Evolutionary conservation across 2,797 vertebrate species (phyloP).

Genomic region (Dipus sagitta): DNA sequence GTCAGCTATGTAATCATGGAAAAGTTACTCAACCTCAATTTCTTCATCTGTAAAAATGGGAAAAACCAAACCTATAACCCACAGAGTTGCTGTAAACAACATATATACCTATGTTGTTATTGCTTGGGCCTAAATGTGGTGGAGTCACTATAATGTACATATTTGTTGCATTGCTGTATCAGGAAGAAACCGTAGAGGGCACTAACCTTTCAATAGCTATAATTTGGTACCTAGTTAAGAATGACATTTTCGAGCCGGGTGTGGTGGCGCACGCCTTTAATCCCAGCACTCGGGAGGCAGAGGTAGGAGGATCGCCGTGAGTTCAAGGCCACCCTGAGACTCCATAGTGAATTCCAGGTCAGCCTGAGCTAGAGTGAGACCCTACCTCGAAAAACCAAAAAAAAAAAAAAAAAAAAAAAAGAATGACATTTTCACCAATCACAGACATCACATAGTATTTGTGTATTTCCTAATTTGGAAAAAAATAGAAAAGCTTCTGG

Average conservation of each 20-base stretch:
- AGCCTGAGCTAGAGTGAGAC: no score
- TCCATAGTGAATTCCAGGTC: no score
- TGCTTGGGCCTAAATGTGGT: neutral
- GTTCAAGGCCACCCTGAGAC: no score
- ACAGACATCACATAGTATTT: neutral
- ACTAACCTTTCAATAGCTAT: constrained; percentile 18
- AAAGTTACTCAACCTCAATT: constrained; percentile 31
- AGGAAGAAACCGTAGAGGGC: constrained; percentile 53
- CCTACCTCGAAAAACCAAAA: no score
- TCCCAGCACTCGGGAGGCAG: no score
- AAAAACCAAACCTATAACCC: constrained; percentile 42
- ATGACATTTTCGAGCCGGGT: neutral
- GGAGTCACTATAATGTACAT: constrained; percentile 20
- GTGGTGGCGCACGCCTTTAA: no score
- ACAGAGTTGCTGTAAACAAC: constrained; percentile 7
- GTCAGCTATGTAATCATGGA: neutral
- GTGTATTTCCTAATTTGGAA: no score
- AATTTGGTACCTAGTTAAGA: constrained; percentile 32
- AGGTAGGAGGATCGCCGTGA: no score
- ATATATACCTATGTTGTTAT: neutral
- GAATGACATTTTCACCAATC: constrained; percentile 3
- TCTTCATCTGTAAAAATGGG: constrained; percentile 29
- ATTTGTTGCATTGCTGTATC: constrained; percentile 12
- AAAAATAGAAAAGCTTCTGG: no score
- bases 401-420: no score